Evolutionary conservation across 2,888 invertebrate genomes (phyloP).

Genomic region (Philhelius pedissequus): DNA sequence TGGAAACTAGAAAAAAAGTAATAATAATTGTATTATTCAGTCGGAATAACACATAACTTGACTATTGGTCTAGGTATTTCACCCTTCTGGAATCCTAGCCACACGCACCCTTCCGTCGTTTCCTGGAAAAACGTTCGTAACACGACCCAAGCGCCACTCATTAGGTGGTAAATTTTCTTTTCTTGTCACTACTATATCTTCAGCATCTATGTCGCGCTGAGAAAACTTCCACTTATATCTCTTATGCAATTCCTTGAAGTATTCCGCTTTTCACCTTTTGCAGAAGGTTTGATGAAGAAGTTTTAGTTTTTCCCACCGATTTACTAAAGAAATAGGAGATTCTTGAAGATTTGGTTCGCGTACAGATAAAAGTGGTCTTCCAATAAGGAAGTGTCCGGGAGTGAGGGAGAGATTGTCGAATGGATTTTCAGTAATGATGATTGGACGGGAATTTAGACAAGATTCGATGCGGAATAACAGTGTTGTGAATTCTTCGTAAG

Average conservation of each 20-base stretch:
- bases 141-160: slow-evolving; percentile 44
- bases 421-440: not conserved
- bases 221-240: slow-evolving; percentile 44
- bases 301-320: not conserved
- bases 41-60: slow-evolving; percentile 9
- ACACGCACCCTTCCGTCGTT: slow-evolving; percentile 34
- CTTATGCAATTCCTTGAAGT: slow-evolving; percentile 15
- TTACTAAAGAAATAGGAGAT: not conserved
- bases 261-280: slow-evolving; percentile 35
- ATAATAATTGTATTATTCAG: not conserved
- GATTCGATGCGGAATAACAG: not conserved
- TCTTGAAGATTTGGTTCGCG: not conserved
- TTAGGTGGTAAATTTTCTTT: slow-evolving; percentile 23
- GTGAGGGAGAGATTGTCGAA: not conserved
- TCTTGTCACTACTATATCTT: slow-evolving; percentile 31
- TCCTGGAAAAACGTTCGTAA: slow-evolving; percentile 34
- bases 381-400: not conserved
- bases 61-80: slow-evolving; percentile 14
- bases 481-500: not conserved
- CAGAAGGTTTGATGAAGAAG: slow-evolving; percentile 19
- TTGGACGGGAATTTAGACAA: not conserved
- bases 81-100: not conserved
- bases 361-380: not conserved
- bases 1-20: not conserved
- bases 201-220: slow-evolving; percentile 6